Base-by-base conservation (phyloP, 2,888 invertebrate genomes). In the Barypeithes pellucidus region DNA sequence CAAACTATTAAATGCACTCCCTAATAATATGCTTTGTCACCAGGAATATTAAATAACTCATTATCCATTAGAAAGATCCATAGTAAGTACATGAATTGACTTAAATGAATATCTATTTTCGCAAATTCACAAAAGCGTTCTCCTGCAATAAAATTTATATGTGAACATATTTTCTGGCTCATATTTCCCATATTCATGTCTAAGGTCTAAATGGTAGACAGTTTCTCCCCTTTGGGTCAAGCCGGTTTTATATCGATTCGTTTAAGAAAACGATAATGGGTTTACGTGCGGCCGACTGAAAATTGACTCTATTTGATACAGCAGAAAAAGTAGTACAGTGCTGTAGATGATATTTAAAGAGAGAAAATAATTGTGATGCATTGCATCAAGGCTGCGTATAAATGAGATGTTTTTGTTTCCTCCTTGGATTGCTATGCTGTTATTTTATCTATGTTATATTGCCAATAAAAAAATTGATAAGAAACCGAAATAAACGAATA, bases 191-290 rank as follows among this genome's bases (percentile, higher is more conserved):
- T 50, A 50, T 50, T 22, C 20, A 43, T 50, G 29, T 29, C 22
- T 3, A 33, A 57, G 54, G 54, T 57, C 54, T 36, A 57, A 57
- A 33, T 33, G 14, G 54, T 41, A 54, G 63, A 39, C 70, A 67
- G 73, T 43, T 24, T 43, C 24, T 61, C 16, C 24, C 29, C 20
- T 33, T 14, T 33, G 54, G 72, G 67, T 67, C 72, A 41, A 29
- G 43, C 39, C 14, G 54, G 57, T 43, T 72, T 61, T 39, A 36
- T 72, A 67, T 72, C 67, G 67, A 67, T 72, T 72, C 61, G 72
- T 50, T 72, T 72, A 72, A 50, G 67, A 61, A 67, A 72, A 67
- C 50, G 72, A 67, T 43, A 61, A 41, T 52, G 67, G 72, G 33
- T 41, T 43, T 66, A 67, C 67, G 61, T 67, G 72, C 52, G 67